phyloP scores from a whole-genome alignment of 2,797 vertebrate genomes.

The Fratercula arctica region DNA sequence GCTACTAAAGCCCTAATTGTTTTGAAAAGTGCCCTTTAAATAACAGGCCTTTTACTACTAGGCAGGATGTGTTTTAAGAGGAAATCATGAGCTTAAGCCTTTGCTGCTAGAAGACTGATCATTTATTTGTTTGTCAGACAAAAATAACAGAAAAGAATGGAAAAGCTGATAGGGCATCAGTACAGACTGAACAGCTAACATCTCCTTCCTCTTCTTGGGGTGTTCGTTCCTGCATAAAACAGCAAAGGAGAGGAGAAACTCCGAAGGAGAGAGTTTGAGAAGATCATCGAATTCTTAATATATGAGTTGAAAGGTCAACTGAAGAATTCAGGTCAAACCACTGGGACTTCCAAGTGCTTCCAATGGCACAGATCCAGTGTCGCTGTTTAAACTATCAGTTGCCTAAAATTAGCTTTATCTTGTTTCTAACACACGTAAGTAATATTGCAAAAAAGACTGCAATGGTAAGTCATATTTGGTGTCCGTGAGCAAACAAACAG shows the following conservation, averaged over 20 bases:
- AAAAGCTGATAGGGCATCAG: not conserved
- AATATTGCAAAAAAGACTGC: not conserved
- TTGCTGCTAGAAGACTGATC: constrained; percentile 16
- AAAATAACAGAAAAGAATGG: not conserved
- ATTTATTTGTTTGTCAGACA: not conserved
- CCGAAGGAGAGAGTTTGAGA: not conserved
- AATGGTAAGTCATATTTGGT: not conserved
- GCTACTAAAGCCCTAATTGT: constrained; percentile 49
- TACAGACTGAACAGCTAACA: not conserved
- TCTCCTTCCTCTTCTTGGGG: not conserved
- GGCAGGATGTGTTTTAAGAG: constrained; percentile 16
- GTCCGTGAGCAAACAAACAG: not conserved
- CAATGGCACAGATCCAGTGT: not conserved
- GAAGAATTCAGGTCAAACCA: not conserved
- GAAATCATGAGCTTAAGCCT: constrained; percentile 4
- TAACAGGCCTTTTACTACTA: constrained; percentile 31
- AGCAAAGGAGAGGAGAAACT: not conserved
- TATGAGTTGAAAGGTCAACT: not conserved
- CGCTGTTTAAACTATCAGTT: not conserved
- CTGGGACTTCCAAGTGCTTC: not conserved
- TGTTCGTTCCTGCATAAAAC: not conserved
- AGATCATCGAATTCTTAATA: not conserved
- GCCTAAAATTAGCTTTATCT: not conserved
- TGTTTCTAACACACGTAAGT: not conserved
- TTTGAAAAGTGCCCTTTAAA: constrained; percentile 57